Evolutionary conservation across 2,113 vertebrate genomes (phyloP).

Genomic region (Ptilorrhoa leucosticta): DNA sequence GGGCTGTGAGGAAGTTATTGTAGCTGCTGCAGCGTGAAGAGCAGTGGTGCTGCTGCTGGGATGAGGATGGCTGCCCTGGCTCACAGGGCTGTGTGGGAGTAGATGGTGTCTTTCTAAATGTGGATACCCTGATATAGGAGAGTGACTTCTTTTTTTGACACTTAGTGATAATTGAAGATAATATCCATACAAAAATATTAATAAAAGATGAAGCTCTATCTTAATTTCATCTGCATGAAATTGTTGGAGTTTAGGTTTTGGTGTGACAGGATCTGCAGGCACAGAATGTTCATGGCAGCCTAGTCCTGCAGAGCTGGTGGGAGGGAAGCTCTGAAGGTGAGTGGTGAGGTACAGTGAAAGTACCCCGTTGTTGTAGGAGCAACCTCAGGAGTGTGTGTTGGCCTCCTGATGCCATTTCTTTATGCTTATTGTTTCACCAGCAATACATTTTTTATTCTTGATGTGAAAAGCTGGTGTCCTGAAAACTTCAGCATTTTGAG

Average conservation of each 20-base stretch:
- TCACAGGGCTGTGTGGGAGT: rapidly evolving
- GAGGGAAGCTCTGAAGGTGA: background rate
- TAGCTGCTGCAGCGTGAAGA: background rate
- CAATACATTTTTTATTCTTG: background rate
- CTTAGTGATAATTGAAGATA: background rate
- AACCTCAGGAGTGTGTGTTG: background rate
- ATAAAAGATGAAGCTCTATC: background rate
- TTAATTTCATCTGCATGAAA: background rate
- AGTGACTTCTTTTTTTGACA: background rate
- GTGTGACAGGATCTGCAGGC: background rate
- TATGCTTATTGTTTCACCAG: background rate
- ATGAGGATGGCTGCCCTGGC: background rate
- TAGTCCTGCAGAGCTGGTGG: background rate
- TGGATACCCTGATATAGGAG: background rate
- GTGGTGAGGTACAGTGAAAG: background rate
- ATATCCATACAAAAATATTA: background rate
- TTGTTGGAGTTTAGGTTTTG: background rate
- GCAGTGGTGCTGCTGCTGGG: background rate
- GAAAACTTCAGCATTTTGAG: background rate
- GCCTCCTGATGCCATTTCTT: background rate
- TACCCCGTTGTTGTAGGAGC: background rate
- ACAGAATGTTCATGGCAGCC: background rate
- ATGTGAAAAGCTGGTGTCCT: background rate
- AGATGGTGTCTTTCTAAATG: background rate
- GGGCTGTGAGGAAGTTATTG: background rate